phyloP scores from a whole-genome alignment of 2,797 vertebrate species.

The Anguilla pacifica region DNA sequence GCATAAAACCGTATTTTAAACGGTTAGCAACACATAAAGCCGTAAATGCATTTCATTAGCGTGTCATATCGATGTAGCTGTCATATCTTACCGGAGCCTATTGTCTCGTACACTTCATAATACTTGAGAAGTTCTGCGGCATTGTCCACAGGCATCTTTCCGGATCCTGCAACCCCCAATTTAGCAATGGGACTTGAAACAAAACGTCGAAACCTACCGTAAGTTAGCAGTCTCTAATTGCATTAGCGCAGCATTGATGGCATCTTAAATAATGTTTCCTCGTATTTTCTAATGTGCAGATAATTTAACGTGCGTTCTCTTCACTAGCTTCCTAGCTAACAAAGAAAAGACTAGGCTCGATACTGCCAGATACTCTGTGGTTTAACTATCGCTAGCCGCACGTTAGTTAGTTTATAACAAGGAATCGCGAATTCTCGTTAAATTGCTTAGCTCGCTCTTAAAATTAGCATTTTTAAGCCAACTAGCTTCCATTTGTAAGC shows the following conservation, averaged over 20 bases:
- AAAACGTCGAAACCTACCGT: conserved; percentile 3
- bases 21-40: neutral
- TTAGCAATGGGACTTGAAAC: conserved; percentile 14
- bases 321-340: too few species aligned
- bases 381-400: too few species aligned
- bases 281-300: too few species aligned
- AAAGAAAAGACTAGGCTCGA: too few species aligned
- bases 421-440: neutral
- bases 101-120: conserved; percentile 88
- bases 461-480: neutral
- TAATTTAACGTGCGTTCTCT: too few species aligned
- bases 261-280: too few species aligned
- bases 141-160: conserved; percentile 64
- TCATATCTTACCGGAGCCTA: conserved; percentile 83
- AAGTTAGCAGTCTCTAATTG: neutral
- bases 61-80: neutral
- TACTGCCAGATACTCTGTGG: too few species aligned
- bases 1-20: conserved; percentile 14
- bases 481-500: neutral
- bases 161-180: neutral
- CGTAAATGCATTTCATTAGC: neutral
- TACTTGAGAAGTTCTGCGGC: conserved; percentile 82
- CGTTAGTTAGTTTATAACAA: too few species aligned
- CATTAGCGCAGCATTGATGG: too few species aligned
- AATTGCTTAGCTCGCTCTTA: neutral